Evolutionary conservation across 2,113 vertebrate species (phyloP).

Genomic region (Xerus inauris): DNA sequence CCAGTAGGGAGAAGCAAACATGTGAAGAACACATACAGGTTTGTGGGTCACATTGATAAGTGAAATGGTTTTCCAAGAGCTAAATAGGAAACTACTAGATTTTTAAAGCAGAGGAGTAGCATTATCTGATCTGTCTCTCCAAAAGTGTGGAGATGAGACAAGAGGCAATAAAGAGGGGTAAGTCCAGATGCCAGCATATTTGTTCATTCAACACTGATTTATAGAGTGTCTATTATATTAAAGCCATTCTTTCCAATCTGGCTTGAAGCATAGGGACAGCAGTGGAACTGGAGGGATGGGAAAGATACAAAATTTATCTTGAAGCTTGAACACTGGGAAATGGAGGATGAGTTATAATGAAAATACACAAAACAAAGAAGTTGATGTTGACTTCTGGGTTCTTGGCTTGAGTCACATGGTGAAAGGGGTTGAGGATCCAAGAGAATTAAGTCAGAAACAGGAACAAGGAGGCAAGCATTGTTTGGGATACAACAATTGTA

Average conservation of each 20-base stretch:
- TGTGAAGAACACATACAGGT: not conserved
- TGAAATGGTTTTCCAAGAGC: not conserved
- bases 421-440: not conserved
- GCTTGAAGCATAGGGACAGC: not conserved
- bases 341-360: not conserved
- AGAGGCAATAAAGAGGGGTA: not conserved
- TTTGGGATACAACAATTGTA: not conserved
- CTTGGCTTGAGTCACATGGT: not conserved
- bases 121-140: not conserved
- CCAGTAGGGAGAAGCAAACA: not conserved
- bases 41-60: not conserved
- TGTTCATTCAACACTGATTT: not conserved
- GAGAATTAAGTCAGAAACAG: not conserved
- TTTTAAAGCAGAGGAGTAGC: not conserved
- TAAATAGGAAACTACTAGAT: not conserved
- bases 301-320: not conserved
- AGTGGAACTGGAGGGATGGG: not conserved
- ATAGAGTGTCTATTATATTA: not conserved
- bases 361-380: not conserved
- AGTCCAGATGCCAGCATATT: not conserved
- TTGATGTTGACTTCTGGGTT: not conserved
- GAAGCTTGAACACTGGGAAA: not conserved
- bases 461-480: not conserved
- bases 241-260: not conserved
- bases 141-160: not conserved